Base-by-base conservation (phyloP, 2,888 invertebrate genomes). In the Metopia argyrocephala region DNA sequence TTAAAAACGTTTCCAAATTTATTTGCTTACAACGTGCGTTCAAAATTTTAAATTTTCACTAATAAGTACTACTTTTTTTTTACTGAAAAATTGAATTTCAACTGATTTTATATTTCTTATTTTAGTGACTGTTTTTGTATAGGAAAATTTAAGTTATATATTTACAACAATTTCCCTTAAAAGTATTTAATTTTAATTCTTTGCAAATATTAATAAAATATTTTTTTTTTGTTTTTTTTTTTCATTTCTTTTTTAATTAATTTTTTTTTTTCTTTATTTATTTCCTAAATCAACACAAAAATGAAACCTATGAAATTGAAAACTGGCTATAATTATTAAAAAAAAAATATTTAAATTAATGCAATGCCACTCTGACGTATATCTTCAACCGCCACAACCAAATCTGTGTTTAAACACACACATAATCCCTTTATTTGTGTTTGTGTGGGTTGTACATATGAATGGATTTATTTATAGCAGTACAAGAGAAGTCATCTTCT, bases 401-500 rank as follows among this genome's bases (percentile, higher is more conserved):
- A 27, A n/a, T 52, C n/a, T 27, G 20, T 5, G 31, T 74, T 48
- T 61, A 64, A 9, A 38, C 3, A 4, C 38, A 38, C 15, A 38
- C 15, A 3, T 38, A 38, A 38, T 15, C 12, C 12, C 15, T 38
- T 38, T 38, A 9, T 38, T 12, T 38, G 0, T 3, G 15, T 4
- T 12, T 38, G 3, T 15, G 12, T 38, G 9, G 38, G 4, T 12
- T 38, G 15, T 27, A 1, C 27, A 21, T 21, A 27, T n/a, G 28
- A 28, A 27, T 31, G 68, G 46, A 59, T 56, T 65, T 62, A 20
- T 21, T 54, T 82, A 78, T 85, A 85, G 85, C 86, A 90, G 91
- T 90, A 88, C 89, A 90, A 89, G 91, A 89, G 89, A 91, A 91
- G 87, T 90, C 91, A 85, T 91, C 91, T 89, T 89, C 89, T 90